A percentile compares a stretch with the other conserved stretches of the same genome.
Conservation (phyloP, 1,140 invertebrate species). For the Drosophila bocqueti region DNA sequence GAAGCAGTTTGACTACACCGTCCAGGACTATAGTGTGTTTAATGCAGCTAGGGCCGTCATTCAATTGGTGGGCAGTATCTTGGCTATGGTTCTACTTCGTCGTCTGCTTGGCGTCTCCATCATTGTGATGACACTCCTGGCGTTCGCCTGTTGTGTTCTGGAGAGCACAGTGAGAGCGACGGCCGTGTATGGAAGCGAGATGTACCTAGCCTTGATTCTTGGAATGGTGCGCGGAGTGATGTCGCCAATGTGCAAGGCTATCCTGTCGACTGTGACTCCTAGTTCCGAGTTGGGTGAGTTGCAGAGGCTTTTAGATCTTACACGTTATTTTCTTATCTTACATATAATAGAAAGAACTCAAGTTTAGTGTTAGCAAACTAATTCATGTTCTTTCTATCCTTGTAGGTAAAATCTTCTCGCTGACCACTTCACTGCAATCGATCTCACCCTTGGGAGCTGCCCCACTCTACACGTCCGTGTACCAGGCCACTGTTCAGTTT, state of each 20-base stretch:
- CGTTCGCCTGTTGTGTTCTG: constrained; percentile 80
- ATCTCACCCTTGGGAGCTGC: constrained; percentile 87
- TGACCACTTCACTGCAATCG: constrained; percentile 88
- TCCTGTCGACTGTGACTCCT: constrained; percentile 89
- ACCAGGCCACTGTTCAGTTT: constrained; percentile 86
- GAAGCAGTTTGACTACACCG: constrained; percentile 89
- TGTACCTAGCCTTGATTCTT: constrained; percentile 87
- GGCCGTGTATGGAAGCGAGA: constrained; percentile 87
- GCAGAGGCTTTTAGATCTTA: neutral
- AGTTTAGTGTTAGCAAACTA: neutral
- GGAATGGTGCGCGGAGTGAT: constrained; percentile 87
- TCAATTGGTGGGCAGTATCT: constrained; percentile 86
- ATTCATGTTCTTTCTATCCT: neutral
- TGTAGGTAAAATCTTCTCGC: constrained; percentile 87
- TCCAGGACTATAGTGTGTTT: constrained; percentile 87
- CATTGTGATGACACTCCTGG: constrained; percentile 66
- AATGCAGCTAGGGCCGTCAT: constrained; percentile 85
- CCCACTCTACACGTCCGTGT: constrained; percentile 88
- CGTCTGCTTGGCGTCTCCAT: constrained; percentile 78
- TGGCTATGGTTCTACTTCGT: constrained; percentile 86
- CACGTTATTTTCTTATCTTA: too few relatives aligned
- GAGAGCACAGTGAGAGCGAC: constrained; percentile 86
- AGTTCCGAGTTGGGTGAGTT: constrained; percentile 88
- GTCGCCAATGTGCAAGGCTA: constrained; percentile 88
- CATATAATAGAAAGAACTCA: too few relatives aligned